A percentile compares a stretch with the other conserved stretches of the same genome.
Conservation (phyloP, 2,113 vertebrate species). For the Prionailurus viverrinus region DNA sequence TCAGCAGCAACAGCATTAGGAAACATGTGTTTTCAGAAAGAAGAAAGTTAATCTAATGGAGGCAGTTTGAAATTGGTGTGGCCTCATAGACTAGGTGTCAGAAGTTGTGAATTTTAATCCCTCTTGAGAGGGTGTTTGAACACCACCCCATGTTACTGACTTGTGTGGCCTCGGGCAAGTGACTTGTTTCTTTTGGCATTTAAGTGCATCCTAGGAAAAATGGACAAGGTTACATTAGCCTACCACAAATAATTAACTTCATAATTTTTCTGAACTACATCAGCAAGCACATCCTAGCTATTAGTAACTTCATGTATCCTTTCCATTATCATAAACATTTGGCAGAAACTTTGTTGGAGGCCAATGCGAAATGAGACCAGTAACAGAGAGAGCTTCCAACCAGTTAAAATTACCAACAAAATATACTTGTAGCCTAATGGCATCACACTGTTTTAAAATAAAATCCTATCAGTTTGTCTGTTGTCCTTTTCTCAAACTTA, state of each 20-base stretch:
- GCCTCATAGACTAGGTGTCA: constrained; percentile 55
- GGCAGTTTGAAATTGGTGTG: constrained; percentile 39
- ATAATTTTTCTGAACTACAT: constrained; percentile 17
- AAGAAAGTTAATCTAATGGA: constrained; percentile 72
- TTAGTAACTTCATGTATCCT: background rate
- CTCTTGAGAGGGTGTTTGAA: background rate
- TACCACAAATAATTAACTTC: constrained; percentile 32
- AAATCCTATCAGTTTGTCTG: background rate
- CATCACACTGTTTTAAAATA: constrained; percentile 28
- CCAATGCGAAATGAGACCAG: background rate
- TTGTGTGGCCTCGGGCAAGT: constrained; percentile 53
- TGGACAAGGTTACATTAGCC: background rate
- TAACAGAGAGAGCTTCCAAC: background rate
- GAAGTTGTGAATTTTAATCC: constrained; percentile 68
- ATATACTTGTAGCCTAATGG: background rate
- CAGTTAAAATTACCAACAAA: constrained; percentile 43
- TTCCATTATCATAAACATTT: background rate
- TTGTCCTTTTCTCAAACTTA: background rate
- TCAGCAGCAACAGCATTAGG: constrained; percentile 67
- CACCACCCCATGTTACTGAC: background rate
- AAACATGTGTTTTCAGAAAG: constrained; percentile 68
- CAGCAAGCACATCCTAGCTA: background rate
- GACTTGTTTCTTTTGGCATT: constrained; percentile 54
- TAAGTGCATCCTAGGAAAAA: constrained; percentile 46
- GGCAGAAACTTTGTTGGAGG: background rate